Evolutionary conservation across 2,888 invertebrate species (phyloP).

Genomic region (Escarpia spicata): DNA sequence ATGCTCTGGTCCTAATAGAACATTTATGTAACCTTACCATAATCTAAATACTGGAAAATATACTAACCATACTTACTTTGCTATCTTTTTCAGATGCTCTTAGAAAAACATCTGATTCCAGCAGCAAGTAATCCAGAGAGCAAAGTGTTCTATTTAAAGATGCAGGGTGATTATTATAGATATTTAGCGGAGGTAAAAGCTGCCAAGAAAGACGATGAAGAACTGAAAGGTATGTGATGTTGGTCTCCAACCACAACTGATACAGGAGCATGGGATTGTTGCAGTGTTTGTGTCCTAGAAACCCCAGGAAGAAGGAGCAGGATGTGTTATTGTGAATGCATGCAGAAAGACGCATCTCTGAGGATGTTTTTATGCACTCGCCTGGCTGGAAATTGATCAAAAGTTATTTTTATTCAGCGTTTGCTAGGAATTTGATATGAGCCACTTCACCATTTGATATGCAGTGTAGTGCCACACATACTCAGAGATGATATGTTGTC

Average conservation of each 20-base stretch:
- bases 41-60: constrained; percentile 21
- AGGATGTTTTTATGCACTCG: neutral
- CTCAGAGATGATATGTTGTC: neutral
- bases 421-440: neutral
- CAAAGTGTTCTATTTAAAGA: constrained; percentile 99
- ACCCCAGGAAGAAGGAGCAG: neutral
- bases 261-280: neutral
- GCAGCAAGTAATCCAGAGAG: constrained; percentile 98
- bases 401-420: neutral
- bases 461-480: neutral
- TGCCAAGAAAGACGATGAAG: constrained; percentile 6
- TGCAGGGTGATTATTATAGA: constrained; percentile 79
- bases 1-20: neutral
- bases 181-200: constrained; percentile 16
- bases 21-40: neutral
- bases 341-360: constrained; percentile 13
- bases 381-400: neutral
- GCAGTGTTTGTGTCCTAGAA: constrained; percentile 6
- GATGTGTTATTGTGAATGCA: constrained; percentile 16
- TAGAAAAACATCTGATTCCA: constrained; percentile 98
- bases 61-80: neutral
- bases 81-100: constrained; percentile 80
- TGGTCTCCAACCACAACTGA: neutral
- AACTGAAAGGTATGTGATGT: constrained; percentile 16
- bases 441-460: neutral